These are phyloP conservation scores for Ashinkailepas kermadecensis DNA, from an alignment of 2,888 invertebrate genomes.

Conservation along the genomic window DNA sequence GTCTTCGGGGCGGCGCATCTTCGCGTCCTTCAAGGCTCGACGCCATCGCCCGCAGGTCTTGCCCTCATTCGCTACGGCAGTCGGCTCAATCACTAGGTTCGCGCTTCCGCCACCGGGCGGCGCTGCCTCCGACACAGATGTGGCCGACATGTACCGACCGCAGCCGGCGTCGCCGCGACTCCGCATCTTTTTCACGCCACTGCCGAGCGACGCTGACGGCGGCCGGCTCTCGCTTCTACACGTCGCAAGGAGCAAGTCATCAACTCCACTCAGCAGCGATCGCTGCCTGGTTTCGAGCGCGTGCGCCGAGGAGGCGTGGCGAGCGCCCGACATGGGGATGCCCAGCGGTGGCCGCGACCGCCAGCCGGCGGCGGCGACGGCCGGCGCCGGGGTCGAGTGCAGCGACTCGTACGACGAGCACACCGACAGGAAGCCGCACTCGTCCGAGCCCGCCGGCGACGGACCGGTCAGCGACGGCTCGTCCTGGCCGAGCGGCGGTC, in stretches of 20 bases:
- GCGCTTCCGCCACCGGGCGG: background rate
- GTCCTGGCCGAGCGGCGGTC: background rate
- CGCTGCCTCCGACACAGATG: background rate
- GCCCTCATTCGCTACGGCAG: background rate
- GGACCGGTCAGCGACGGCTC: background rate
- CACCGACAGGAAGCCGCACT: background rate
- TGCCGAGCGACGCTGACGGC: too few species aligned
- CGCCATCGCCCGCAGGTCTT: background rate
- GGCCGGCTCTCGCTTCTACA: too few species aligned
- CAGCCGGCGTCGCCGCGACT: too few species aligned
- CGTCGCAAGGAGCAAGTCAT: too few species aligned
- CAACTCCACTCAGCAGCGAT: background rate
- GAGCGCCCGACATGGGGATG: background rate
- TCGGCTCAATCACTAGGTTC: background rate
- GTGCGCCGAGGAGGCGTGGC: background rate
- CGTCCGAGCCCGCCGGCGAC: background rate
- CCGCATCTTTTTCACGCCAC: too few species aligned
- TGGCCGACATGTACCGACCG: background rate
- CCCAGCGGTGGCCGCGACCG: background rate
- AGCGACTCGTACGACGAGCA: background rate
- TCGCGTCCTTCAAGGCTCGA: background rate
- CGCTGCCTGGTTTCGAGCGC: too few species aligned
- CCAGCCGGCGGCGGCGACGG: background rate
- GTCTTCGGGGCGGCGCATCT: too few species aligned
- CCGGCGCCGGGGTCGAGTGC: background rate